Evolutionary conservation across 1,140 invertebrate genomes (phyloP), one percentile per base, ranked within the genome.

Genomic region (Drosophila rhopaloa): DNA sequence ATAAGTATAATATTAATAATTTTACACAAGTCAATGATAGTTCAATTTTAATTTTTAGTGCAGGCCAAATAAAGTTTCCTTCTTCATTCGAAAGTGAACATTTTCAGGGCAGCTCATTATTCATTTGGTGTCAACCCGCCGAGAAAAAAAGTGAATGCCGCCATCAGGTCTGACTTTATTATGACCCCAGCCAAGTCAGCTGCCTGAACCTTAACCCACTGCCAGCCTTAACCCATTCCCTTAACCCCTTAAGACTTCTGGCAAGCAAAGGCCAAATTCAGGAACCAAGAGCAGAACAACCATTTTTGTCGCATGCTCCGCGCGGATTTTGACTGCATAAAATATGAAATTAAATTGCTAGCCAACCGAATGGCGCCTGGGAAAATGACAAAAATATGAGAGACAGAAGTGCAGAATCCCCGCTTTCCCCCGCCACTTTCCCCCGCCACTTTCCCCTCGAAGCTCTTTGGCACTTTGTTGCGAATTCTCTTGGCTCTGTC

Each of bases 321-420:
- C 72, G 54, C 54, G 73, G 48, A 76, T 76, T 76, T 76, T 67
- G 73, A 76, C 73, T 76, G 73, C 73, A 76, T 76, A 76, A 76
- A 76, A 76, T 76, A 76, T 76, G 72, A 76, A 76, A 76, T 76
- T 76, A 76, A 76, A 76, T 76, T 76, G 73, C 72, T 37, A 76
- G 73, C 73, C 73, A 76, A 72, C 68, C 67, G 67, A 76, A 76
- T 76, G 73, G 73, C 73, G 73, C 54, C 73, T 43, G 73, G 73
- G 73, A 76, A 76, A 76, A 76, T 76, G 73, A 67, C 54, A 76
- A 75, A 76, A 76, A 76, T 76, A 76, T 76, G 73, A 76, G 73
- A 76, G 61, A 58, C 73, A 76, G 40, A 59, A 71, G 19, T 41
- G 65, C 65, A 61, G 60, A 63, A 47, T 46, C 51, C 10, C n/a